A percentile compares a stretch with the other conserved stretches of the same genome.
These are phyloP conservation scores for Ephestia elutella DNA, from an alignment of 1,140 invertebrate species.

Conservation along the genomic window DNA sequence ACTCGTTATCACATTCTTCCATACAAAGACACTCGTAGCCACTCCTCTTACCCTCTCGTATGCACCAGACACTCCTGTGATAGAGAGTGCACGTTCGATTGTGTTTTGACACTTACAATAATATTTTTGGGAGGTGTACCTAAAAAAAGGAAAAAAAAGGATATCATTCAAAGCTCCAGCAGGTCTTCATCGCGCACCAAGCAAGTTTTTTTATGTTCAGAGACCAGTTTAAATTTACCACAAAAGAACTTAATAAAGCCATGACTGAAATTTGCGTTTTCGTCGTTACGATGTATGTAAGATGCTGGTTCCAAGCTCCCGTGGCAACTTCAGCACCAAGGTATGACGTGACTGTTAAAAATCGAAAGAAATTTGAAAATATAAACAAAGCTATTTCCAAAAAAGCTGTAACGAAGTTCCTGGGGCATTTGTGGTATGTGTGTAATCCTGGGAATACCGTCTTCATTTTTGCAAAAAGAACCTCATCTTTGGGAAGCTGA, in stretches of 20 bases:
- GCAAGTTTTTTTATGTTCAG: constrained; percentile 9
- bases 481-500: constrained; percentile 15
- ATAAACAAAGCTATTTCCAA: constrained; percentile 26
- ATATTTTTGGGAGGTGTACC: too few species aligned
- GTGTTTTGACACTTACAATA: too few species aligned
- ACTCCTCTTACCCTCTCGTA: too few species aligned
- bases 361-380: constrained; percentile 25
- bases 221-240: constrained; percentile 18
- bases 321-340: constrained; percentile 23
- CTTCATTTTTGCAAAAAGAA: constrained; percentile 27
- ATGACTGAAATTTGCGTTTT: constrained; percentile 37
- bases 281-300: constrained; percentile 27
- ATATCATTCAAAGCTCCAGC: too few species aligned
- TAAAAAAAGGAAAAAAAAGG: too few species aligned
- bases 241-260: constrained; percentile 29
- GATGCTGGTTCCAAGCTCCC: constrained; percentile 34
- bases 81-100: too few species aligned
- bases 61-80: too few species aligned
- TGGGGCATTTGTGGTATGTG: constrained; percentile 42
- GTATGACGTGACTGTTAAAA: constrained; percentile 36
- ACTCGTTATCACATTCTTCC: too few species aligned
- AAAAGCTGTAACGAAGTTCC: constrained; percentile 30
- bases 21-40: too few species aligned
- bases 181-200: too few species aligned
- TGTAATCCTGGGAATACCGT: constrained; percentile 14